phyloP scores from a whole-genome alignment of 2,113 vertebrate species.

The Zonotrichia leucophrys region DNA sequence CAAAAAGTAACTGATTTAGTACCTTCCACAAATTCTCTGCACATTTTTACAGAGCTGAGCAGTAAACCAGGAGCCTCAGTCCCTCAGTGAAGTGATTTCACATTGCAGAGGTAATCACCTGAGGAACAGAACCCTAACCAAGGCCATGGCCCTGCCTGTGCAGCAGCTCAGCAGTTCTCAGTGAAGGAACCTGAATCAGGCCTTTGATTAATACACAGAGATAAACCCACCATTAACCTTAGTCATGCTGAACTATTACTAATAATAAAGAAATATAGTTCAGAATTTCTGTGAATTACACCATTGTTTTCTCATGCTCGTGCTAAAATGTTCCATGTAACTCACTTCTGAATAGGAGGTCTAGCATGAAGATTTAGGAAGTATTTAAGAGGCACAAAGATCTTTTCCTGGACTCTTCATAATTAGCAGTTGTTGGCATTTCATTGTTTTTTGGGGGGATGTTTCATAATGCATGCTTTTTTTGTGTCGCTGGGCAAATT shows the following conservation, averaged over 20 bases:
- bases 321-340: not conserved
- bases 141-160: not conserved
- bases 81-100: not conserved
- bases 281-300: not conserved
- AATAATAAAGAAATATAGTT: not conserved
- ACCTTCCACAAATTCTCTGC: not conserved
- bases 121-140: not conserved
- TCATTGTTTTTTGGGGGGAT: accelerated
- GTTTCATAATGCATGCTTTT: not conserved
- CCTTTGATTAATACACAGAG: not conserved
- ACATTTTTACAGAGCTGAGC: not conserved
- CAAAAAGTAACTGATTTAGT: not conserved
- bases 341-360: not conserved
- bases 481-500: not conserved
- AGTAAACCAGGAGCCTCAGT: not conserved
- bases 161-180: not conserved
- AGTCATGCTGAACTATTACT: not conserved
- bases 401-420: not conserved
- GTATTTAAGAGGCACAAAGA: not conserved
- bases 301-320: not conserved
- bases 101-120: accelerated
- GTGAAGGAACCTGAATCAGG: not conserved
- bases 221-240: not conserved
- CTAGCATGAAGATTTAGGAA: not conserved
- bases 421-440: not conserved